Evolutionary conservation across 1,140 invertebrate species (phyloP), one percentile per base, ranked within the genome.

Genomic region (Acromyrmex charruanus): DNA sequence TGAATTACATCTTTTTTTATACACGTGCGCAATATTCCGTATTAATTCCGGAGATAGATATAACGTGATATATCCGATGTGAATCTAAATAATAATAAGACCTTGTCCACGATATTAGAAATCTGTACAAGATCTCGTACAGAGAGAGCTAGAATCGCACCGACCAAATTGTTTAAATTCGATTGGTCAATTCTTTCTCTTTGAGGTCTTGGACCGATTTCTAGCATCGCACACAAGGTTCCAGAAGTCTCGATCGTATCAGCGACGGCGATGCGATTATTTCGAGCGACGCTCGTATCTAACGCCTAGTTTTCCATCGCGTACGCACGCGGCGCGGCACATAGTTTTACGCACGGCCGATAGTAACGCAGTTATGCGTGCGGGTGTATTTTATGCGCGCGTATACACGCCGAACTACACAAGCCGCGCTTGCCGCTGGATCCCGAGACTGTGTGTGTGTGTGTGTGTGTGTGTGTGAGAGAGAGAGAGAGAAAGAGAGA

Each of bases 381-480:
- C 72, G 49, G 44, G 74, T 85, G 72, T 80, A 77, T 77, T 87
- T 74, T 79, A 90, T 59, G 25, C 59, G 39, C 53, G 31, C 79
- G 35, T 53, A 65, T 63, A 75, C 71, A 44, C n/a, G 44, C 31
- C 44, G 49, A 49, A 44, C 39, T 12, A 35, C 55, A n/a, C 35
- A 59, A 66, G n/a, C 10, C 31, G 21, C 68, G 21, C 44, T n/a
- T 79, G 86, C 86, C 69, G 79, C 31, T 28, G 77, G 59, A 25
- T 25, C 25, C 25, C 25, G 58, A 49, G 63, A 79, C 65, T 66
- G 68, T 31, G 71, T 59, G 80, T 59, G 35, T 66, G 68, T 31
- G 71, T 59, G 80, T 59, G 35, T 21, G 71, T 66, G 68, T 31
- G 71, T 59, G 80, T 59, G 35, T 44, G 7, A 39, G 55, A 58